Evolutionary conservation across 2,797 vertebrate genomes (phyloP), one percentile per base, ranked within the genome.

Genomic region (Atherinosoma microstoma): DNA sequence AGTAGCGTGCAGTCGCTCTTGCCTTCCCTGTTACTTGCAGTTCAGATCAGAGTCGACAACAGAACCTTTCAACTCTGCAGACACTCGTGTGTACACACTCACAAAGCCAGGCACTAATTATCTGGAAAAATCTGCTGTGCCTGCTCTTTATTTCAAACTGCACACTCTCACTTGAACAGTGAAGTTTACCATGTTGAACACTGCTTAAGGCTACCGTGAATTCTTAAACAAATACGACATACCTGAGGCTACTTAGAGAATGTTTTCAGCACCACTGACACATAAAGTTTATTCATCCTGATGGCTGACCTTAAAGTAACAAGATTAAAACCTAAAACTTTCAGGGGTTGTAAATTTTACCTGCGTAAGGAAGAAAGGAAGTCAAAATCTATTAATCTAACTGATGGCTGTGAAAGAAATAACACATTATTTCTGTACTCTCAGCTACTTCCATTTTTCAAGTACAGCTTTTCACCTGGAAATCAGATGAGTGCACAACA

Each of bases 1-100:
- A 95, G 84, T 67, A 85, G 87, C 89, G 82, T 73, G 56, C 83
- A 84, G 87, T 85, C 73, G 76, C 81, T 89, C 85, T 89, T 81
- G 72, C 87, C 75, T 90, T 82, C 69, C 80, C 91, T 86, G 86
- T 92, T 93, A 91, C 89, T 81, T 85, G 89, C 89, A 86, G 88
- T 93, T 94, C 90, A 94, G 92, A 94, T 95, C 93, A 92, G 89
- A 92, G 90, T 85, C 76, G 82, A 92, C 91, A 90, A 92, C 83
- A 76, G 83, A 91, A 91, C 82, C 88, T 88, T 91, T 89, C 86
- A 82, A 89, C 92, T 90, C 77, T 53, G 58, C 85, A 87, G 84
- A 89, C 85, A 74, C 75, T 70, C 71, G 8, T 68, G 36, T 73
- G 82, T 79, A 82, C 62, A 64, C 87, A 74, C 85, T 66, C 84